phyloP scores from a whole-genome alignment of 53 echinoderm and acorn worm genomes.

The Glandiceps talaboti region DNA sequence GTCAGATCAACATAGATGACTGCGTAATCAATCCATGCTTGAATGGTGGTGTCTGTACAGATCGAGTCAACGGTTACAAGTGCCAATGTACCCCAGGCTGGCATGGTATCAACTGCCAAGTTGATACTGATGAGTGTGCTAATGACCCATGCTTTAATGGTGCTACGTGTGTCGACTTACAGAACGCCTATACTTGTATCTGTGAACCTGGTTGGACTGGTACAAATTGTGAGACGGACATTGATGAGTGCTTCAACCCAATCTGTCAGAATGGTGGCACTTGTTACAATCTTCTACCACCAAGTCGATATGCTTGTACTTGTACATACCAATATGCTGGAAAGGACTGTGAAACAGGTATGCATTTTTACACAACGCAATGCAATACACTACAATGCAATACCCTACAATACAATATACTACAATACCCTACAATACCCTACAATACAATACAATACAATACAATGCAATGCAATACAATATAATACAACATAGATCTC shows the following conservation, averaged over 20 bases:
- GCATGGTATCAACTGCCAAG: background rate
- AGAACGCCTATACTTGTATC: background rate
- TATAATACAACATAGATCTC: no score
- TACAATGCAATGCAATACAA: no score
- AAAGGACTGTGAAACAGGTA: slow-evolving; percentile 24
- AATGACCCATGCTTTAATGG: background rate
- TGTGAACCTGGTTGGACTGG: background rate
- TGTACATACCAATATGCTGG: slow-evolving; percentile 25
- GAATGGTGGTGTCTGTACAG: background rate
- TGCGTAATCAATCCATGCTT: background rate
- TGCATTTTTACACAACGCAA: no score
- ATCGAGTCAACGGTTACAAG: background rate
- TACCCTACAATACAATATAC: no score
- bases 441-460: no score
- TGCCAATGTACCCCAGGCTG: background rate
- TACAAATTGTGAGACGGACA: background rate
- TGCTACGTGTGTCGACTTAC: background rate
- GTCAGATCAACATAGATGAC: background rate
- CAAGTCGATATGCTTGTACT: slow-evolving; percentile 24
- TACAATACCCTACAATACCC: no score
- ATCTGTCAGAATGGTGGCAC: background rate
- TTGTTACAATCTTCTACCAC: background rate
- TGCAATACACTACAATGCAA: no score
- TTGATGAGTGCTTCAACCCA: background rate
- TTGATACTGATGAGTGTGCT: background rate